Percentiles rank a stretch among this genome's conserved stretches.
Evolutionary conservation across 2,113 vertebrate genomes (phyloP).

Genomic region (Chionodraco myersi): DNA sequence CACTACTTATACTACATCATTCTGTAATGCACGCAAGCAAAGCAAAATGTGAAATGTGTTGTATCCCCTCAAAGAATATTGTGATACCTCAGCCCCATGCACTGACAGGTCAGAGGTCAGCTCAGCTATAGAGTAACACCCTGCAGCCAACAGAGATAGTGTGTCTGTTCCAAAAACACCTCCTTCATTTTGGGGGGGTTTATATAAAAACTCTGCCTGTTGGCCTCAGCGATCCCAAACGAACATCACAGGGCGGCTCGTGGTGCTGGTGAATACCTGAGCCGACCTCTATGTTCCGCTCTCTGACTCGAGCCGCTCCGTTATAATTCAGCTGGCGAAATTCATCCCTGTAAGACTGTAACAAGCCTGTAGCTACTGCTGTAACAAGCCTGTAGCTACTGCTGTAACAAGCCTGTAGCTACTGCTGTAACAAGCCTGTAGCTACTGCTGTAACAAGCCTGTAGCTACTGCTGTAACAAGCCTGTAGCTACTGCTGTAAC

Average conservation of each 20-base stretch:
- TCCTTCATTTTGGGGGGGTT: background rate
- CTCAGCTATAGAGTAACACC: conserved; percentile 4
- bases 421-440: conserved; percentile 61
- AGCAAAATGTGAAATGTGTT: background rate
- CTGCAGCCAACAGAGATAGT: conserved; percentile 4
- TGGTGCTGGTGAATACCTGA: conserved; percentile 36
- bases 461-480: conserved; percentile 59
- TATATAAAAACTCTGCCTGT: too few relatives aligned
- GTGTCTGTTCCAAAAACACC: conserved; percentile 3
- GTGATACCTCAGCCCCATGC: background rate
- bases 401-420: too few relatives aligned
- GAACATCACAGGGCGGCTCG: conserved; percentile 22
- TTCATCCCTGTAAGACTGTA: conserved; percentile 61
- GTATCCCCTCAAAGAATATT: background rate
- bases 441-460: conserved; percentile 73
- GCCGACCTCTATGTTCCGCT: conserved; percentile 39
- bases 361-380: conserved; percentile 42
- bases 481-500: conserved; percentile 44
- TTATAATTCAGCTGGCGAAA: conserved; percentile 64
- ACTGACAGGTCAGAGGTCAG: conserved; percentile 29
- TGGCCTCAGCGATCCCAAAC: conserved; percentile 6
- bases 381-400: conserved; percentile 72
- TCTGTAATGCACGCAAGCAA: too few relatives aligned
- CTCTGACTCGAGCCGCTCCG: conserved; percentile 53
- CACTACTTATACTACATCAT: too few relatives aligned